Conservation (phyloP, 2,888 invertebrate species). For the Nemapogon koenigi region DNA sequence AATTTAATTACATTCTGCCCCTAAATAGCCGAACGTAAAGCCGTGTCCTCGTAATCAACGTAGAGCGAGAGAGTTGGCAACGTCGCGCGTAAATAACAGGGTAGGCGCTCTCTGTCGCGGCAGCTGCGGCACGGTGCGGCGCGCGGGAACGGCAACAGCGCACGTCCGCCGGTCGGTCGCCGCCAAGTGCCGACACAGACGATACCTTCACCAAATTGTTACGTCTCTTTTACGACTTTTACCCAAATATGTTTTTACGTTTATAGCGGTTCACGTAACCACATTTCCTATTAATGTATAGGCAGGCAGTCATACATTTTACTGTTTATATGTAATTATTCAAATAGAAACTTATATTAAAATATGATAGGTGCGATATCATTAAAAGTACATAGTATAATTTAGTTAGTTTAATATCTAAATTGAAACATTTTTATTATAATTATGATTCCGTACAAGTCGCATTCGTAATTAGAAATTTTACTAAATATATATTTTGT, state of each 20-base stretch:
- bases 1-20: conserved; percentile 1
- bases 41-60: conserved; percentile 66
- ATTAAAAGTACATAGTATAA: background rate
- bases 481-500: too few species aligned
- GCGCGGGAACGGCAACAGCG: conserved; percentile 50
- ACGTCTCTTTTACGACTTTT: background rate
- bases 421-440: too few species aligned
- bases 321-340: background rate
- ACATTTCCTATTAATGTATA: background rate
- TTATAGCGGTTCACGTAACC: background rate
- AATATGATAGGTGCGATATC: background rate
- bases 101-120: conserved; percentile 62
- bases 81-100: conserved; percentile 65
- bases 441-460: too few species aligned
- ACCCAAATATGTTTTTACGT: background rate
- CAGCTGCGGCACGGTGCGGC: conserved; percentile 44
- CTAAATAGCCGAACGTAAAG: conserved; percentile 50
- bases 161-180: conserved; percentile 16
- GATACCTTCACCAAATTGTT: conserved; percentile 34
- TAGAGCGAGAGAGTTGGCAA: conserved; percentile 58
- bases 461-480: too few species aligned
- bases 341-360: background rate
- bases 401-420: too few species aligned
- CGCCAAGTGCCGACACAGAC: background rate
- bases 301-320: too few species aligned